Evolutionary conservation across 2,888 invertebrate species (phyloP), one percentile per base, ranked within the genome.

Genomic region (Eilema sororculum): DNA sequence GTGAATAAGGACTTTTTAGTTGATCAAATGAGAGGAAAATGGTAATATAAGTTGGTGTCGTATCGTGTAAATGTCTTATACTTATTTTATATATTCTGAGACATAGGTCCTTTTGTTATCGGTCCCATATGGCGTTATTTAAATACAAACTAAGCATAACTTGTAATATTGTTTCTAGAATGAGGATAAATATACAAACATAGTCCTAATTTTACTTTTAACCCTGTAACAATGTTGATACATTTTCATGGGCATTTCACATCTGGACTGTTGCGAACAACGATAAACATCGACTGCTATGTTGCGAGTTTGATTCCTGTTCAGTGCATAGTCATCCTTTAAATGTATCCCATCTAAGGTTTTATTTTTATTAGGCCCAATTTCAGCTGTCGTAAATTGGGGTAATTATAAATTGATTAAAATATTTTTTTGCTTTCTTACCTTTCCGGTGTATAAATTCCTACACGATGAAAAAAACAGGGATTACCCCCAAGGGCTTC

Each of bases 401-500:
- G 9, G 5, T 16, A 2, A 41, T 41, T n/a, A 0, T 16, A 37
- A 37, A 37, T 46, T 20, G 46, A 20, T 20, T 46, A 46, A 46
- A 52, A 52, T 20, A 2, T 6, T n/a, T 52, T 52, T n/a, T 20
- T n/a, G 0, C 20, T 52, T 8, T 52, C 52, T n/a, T 8, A 52
- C 52, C 3, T 46, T 41, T 8, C n/a, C 37, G 22, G 62, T 69
- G 25, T 37, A 13, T 20, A 56, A 56, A 28, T 56, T 65, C 20
- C 62, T 12, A 46, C 22, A 37, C 52, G 28, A 37, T 37, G 33
- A 12, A 37, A 37, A 37, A 37, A 71, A 60, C 28, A 64, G 20
- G 22, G 30, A 56, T 71, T 22, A 25, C 5, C 71, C 33, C 5
- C 67, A 33, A 56, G 64, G 64, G 71, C 56, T 59, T 60, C 61